Evolutionary conservation across 1,140 invertebrate species (phyloP).

Genomic region (Bombus polaris): DNA sequence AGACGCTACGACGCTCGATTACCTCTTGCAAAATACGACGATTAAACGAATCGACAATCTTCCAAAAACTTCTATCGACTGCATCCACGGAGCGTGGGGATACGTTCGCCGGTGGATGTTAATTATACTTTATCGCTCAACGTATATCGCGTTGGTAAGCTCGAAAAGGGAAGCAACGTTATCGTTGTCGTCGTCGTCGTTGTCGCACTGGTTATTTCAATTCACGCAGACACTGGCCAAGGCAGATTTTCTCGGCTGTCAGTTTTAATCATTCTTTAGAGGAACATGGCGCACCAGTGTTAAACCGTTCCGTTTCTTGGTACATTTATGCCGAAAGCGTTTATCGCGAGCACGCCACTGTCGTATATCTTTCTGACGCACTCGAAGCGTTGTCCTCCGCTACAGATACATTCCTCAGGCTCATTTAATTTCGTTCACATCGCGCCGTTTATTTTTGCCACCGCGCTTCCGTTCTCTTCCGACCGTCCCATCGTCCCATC

Average conservation of each 20-base stretch:
- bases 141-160: neutral
- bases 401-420: conserved; percentile 61
- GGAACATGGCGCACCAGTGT: conserved; percentile 39
- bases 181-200: no score
- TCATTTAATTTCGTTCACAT: conserved; percentile 68
- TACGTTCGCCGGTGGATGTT: no score
- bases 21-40: neutral
- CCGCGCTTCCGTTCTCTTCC: conserved; percentile 17
- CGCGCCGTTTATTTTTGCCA: conserved; percentile 59
- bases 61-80: neutral
- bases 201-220: neutral
- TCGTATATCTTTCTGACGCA: conserved; percentile 60
- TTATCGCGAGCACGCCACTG: conserved; percentile 65
- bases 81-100: no score
- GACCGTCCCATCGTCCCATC: neutral
- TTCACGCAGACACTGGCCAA: neutral
- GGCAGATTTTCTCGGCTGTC: neutral
- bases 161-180: neutral
- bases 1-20: neutral
- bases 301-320: conserved; percentile 43
- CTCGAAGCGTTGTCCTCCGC: conserved; percentile 47
- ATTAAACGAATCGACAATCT: neutral
- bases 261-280: conserved; percentile 62
- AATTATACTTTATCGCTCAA: neutral
- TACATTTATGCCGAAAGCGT: conserved; percentile 59